Evolutionary conservation across 2,113 vertebrate genomes (phyloP).

Genomic region (Variabilichromis moorii): DNA sequence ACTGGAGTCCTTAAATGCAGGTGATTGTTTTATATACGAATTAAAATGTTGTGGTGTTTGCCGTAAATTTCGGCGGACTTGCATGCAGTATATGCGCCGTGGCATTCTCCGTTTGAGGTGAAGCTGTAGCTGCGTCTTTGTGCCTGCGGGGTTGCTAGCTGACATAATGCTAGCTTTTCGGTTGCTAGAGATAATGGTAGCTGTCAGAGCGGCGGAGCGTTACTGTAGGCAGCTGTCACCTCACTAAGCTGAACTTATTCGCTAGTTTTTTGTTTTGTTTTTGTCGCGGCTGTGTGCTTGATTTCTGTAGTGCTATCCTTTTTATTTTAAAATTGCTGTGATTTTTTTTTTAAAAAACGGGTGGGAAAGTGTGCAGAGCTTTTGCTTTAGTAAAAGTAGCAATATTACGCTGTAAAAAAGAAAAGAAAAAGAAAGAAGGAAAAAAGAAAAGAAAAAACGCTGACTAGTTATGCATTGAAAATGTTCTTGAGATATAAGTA

Average conservation of each 20-base stretch:
- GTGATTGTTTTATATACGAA: background rate
- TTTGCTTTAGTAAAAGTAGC: background rate
- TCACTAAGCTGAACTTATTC: background rate
- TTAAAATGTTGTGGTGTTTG: background rate
- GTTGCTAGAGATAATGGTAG: constrained; percentile 12
- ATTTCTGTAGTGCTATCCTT: background rate
- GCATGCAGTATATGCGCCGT: background rate
- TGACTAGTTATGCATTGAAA: background rate
- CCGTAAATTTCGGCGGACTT: background rate
- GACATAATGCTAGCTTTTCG: constrained; percentile 33
- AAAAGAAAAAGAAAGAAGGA: background rate
- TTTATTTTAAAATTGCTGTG: background rate
- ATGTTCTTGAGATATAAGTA: background rate
- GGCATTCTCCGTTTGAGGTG: background rate
- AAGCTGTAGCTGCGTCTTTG: constrained; percentile 43
- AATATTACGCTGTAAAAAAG: background rate
- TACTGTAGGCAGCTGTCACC: background rate
- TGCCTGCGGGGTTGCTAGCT: constrained; percentile 51
- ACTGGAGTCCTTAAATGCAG: background rate
- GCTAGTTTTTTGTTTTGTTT: background rate
- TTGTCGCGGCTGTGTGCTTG: background rate
- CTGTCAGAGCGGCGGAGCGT: background rate
- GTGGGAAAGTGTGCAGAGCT: background rate
- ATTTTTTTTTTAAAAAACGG: background rate
- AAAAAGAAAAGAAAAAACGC: background rate